Conservation (phyloP, 2,888 invertebrate species). For the Sesia bembeciformis region DNA sequence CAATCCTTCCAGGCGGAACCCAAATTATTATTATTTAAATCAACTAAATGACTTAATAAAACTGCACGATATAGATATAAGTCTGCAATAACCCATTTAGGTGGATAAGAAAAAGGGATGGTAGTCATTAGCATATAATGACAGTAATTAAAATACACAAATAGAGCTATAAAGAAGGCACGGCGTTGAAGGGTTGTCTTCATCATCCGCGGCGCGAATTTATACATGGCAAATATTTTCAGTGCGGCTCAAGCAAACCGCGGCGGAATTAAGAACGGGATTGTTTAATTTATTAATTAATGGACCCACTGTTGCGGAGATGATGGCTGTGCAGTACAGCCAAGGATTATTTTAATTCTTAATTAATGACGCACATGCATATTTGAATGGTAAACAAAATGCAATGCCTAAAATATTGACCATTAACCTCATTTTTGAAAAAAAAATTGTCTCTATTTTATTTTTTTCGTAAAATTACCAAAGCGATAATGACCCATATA, state of each 20-base stretch:
- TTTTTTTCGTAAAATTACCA: too few relatives aligned
- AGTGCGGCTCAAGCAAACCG: conserved; percentile 49
- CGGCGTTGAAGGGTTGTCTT: conserved; percentile 71
- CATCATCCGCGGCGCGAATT: conserved; percentile 65
- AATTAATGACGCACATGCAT: neutral
- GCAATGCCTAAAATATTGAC: neutral
- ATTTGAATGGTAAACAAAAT: neutral
- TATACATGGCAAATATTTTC: conserved; percentile 73
- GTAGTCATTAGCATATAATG: conserved; percentile 78
- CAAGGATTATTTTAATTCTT: conserved; percentile 3
- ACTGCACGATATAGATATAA: conserved; percentile 64
- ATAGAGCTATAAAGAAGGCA: conserved; percentile 77
- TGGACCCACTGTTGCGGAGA: conserved; percentile 55
- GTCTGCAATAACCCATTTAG: conserved; percentile 70
- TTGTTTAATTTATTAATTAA: conserved; percentile 74
- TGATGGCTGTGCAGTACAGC: conserved; percentile 19
- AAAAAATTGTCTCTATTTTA: too few relatives aligned
- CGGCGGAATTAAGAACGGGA: conserved; percentile 57
- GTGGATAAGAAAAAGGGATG: conserved; percentile 75
- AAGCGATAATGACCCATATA: too few relatives aligned
- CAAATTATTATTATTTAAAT: conserved; percentile 67
- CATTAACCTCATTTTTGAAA: too few relatives aligned
- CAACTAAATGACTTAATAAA: conserved; percentile 55
- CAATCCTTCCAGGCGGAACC: conserved; percentile 30
- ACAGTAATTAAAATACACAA: conserved; percentile 83